Evolutionary conservation across 64 coral and sea anemone species (phyloP).

Genomic region (Stichodactyla mertensii): DNA sequence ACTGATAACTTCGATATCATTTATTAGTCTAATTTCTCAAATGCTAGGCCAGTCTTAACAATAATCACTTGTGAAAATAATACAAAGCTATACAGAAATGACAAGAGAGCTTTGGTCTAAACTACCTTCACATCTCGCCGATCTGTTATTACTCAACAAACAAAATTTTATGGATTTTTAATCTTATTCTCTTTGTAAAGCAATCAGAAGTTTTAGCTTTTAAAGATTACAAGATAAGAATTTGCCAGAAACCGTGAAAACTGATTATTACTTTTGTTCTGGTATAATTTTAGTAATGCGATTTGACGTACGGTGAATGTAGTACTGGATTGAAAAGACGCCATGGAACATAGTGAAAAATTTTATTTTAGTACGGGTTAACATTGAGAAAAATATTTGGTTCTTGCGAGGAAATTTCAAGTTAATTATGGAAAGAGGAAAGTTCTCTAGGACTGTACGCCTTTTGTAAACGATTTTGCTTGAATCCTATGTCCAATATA

Average conservation of each 20-base stretch:
- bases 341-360: neutral
- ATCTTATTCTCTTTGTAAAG: slow-evolving; percentile 13
- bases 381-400: neutral
- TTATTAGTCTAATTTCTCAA: slow-evolving; percentile 4
- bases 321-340: neutral
- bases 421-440: neutral
- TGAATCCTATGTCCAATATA: too few species aligned
- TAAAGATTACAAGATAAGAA: neutral
- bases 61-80: slow-evolving; percentile 9
- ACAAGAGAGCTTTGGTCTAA: neutral
- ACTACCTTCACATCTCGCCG: neutral
- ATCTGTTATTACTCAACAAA: neutral
- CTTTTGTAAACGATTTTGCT: too few species aligned
- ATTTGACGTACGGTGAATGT: neutral
- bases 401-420: neutral
- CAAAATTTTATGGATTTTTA: neutral
- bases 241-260: neutral
- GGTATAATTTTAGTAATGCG: neutral
- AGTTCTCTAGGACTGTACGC: neutral
- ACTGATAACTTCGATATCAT: slow-evolving; percentile 3
- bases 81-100: neutral
- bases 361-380: neutral
- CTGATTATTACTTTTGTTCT: neutral
- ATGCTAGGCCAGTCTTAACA: neutral
- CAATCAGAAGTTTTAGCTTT: slow-evolving; percentile 10